A percentile compares a stretch with the other conserved stretches of the same genome.
phyloP scores from a whole-genome alignment of 2,888 invertebrate species.

The Parnassius apollo region DNA sequence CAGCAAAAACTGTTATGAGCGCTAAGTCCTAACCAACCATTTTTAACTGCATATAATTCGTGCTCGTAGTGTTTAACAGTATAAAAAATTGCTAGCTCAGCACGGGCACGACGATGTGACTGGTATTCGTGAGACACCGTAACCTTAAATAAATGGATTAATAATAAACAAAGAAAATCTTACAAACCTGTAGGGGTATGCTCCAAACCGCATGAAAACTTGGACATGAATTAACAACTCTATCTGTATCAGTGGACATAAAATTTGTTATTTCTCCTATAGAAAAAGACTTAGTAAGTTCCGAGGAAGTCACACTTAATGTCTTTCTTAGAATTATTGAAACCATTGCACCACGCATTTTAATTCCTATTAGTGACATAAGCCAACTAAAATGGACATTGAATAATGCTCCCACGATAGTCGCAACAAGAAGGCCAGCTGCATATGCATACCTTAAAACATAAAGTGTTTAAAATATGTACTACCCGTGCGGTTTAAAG shows the following conservation, averaged over 20 bases:
- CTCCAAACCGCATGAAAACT: constrained; percentile 99
- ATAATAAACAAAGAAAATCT: not conserved
- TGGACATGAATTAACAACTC: constrained; percentile 96
- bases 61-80: too few species aligned
- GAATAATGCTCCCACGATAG: constrained; percentile 84
- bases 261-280: constrained; percentile 96
- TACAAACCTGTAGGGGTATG: constrained; percentile 91
- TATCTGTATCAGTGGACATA: constrained; percentile 97
- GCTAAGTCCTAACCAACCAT: too few species aligned
- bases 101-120: too few species aligned
- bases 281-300: constrained; percentile 67
- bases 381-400: constrained; percentile 94
- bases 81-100: too few species aligned
- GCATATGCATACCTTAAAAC: constrained; percentile 66
- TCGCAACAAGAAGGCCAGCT: constrained; percentile 69
- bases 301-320: constrained; percentile 72
- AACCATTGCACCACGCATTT: constrained; percentile 92
- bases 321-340: constrained; percentile 85
- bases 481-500: not conserved
- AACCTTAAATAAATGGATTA: too few species aligned
- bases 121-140: too few species aligned
- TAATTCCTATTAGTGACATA: constrained; percentile 90
- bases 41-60: too few species aligned
- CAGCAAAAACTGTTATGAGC: too few species aligned
- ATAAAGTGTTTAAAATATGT: constrained; percentile 5